Evolutionary conservation across 2,113 vertebrate genomes (phyloP), one percentile per base, ranked within the genome.

Genomic region (Corydoras maculifer): DNA sequence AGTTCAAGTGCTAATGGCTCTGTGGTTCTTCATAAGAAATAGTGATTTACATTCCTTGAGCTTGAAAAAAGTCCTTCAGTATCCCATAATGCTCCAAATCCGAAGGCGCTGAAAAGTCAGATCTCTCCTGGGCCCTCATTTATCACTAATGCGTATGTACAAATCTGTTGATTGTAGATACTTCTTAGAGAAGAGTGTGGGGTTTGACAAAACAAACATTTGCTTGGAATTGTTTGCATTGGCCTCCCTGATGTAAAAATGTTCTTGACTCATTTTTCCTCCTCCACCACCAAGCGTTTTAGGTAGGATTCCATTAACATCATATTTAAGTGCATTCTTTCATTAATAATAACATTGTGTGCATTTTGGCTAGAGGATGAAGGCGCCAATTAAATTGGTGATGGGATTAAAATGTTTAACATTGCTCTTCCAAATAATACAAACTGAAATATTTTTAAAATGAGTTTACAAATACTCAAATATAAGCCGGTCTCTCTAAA

Each of bases 1-100:
- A 86, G 84, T 86, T 87, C 86, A 91, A 88, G 87, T 90, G 87
- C 88, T 89, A 91, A 91, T 87, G 89, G 84, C 87, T 79, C 78
- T 91, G 84, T 77, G 86, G 75, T 68, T 68, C 84, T 79, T 81
- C 57, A 77, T 73, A 78, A 82, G 81, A 72, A 75, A 70, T 79
- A 77, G 80, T 90, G 89, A 91, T 92, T 91, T 89, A 89, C 86
- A 80, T 66, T 70, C 63, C 51, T 62, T 43, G 14, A 67, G 13
- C n/a, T 49, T 5, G 5, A 9, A n/a, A 53, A 10, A 15, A 15
- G 30, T 14, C 54, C 31, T 54, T 10, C 30, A 15, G 7, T 49
- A 43, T 62, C 15, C 50, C 62, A 68, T n/a, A 54, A 31, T 51
- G 48, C 55, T 11, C 58, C 25, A 18, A 10, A 29, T 25, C 9